Percentiles rank a stretch among this genome's conserved stretches.
Evolutionary conservation across 2,113 vertebrate species (phyloP).

Genomic region (Dipodomys stephensi): DNA sequence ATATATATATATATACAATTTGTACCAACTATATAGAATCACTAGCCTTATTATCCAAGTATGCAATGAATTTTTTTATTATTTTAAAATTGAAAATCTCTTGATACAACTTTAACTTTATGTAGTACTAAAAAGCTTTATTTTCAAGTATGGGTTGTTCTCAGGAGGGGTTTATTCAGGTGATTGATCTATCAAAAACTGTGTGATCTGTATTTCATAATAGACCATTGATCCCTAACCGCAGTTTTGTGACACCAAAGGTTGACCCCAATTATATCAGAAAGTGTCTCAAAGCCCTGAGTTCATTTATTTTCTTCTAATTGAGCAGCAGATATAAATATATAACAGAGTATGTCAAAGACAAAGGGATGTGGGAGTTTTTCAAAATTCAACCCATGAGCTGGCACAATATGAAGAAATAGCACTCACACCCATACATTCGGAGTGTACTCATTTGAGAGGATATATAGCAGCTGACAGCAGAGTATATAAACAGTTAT

Average conservation of each 20-base stretch:
- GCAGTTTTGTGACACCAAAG: not conserved
- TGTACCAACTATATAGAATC: constrained; percentile 63
- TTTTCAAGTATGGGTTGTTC: not conserved
- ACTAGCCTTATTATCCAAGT: constrained; percentile 57
- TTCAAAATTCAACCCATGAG: constrained; percentile 25
- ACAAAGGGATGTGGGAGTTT: constrained; percentile 17
- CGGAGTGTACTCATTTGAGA: not conserved
- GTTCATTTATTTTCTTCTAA: constrained; percentile 72
- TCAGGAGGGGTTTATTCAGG: not conserved
- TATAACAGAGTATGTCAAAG: not conserved
- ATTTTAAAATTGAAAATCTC: constrained; percentile 5
- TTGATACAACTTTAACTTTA: constrained; percentile 26
- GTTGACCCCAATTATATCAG: constrained; percentile 73
- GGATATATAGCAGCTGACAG: not conserved
- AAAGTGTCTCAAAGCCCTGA: constrained; percentile 71
- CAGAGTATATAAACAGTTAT: constrained; percentile 26
- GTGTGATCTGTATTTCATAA: not conserved
- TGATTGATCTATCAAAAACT: not conserved
- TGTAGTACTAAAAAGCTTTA: constrained; percentile 23
- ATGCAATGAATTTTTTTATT: constrained; percentile 15
- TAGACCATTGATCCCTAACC: constrained; percentile 42
- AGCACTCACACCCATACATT: not conserved
- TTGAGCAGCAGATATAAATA: constrained; percentile 39
- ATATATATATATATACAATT: constrained; percentile 59
- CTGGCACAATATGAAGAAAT: constrained; percentile 25